Conservation (phyloP, 2,113 vertebrate species). For the Vidua chalybeata region DNA sequence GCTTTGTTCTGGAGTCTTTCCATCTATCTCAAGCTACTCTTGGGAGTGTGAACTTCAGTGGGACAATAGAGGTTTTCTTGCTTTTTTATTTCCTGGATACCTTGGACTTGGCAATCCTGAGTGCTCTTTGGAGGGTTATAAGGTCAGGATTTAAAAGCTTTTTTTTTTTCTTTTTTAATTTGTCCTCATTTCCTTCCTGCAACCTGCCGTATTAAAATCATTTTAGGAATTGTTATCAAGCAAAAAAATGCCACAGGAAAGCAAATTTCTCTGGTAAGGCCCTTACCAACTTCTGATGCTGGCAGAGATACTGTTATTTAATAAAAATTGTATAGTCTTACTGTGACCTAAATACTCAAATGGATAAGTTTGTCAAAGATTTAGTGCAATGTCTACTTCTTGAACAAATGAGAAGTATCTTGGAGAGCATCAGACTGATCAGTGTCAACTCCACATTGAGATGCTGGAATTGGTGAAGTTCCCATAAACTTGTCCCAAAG, state of each 20-base stretch:
- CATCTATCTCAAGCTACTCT: neutral
- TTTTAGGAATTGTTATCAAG: neutral
- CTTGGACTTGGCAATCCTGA: neutral
- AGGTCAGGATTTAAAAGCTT: neutral
- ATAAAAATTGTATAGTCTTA: neutral
- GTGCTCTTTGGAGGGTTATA: neutral
- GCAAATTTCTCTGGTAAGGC: neutral
- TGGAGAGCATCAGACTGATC: neutral
- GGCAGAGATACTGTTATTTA: neutral
- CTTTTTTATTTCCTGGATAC: neutral
- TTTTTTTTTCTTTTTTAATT: neutral
- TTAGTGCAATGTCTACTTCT: neutral
- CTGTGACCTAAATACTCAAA: neutral
- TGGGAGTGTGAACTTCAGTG: neutral
- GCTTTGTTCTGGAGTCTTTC: neutral
- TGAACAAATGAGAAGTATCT: neutral
- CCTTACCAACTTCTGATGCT: neutral
- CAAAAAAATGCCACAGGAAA: neutral
- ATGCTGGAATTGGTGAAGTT: neutral
- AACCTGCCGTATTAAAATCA: neutral
- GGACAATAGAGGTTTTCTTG: neutral
- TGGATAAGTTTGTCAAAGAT: neutral
- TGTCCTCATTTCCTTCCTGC: neutral
- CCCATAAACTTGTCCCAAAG: neutral
- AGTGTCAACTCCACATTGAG: neutral